A percentile compares a stretch with the other conserved stretches of the same genome.
phyloP scores from a whole-genome alignment of 1,140 invertebrate species.

The Dolichoris vasculosae region DNA sequence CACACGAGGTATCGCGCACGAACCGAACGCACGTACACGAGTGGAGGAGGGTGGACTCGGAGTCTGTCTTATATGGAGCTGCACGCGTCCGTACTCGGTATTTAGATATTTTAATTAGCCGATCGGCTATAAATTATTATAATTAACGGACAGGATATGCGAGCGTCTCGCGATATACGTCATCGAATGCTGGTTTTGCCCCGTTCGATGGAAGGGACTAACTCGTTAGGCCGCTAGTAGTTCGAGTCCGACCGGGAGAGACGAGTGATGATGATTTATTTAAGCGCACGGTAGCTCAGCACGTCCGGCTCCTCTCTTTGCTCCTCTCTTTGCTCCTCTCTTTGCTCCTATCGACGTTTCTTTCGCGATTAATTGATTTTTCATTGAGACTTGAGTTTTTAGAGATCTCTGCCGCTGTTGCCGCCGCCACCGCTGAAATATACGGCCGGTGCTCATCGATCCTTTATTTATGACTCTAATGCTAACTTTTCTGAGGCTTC shows the following conservation, averaged over 20 bases:
- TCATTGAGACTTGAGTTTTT: slow-evolving; percentile 32
- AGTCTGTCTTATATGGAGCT: slow-evolving; percentile 36
- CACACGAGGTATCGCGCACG: not conserved
- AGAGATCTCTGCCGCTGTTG: not conserved
- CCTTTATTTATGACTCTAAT: slow-evolving; percentile 23
- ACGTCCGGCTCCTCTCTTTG: not conserved
- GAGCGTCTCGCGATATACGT: slow-evolving; percentile 45
- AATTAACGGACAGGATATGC: slow-evolving; percentile 59
- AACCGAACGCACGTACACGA: not conserved
- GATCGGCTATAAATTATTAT: slow-evolving; percentile 72
- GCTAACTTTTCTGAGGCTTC: not conserved
- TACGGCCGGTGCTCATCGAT: not conserved
- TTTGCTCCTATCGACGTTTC: slow-evolving; percentile 14
- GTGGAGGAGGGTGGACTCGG: not conserved
- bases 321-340: not conserved
- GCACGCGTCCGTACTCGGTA: slow-evolving; percentile 58
- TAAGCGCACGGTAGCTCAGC: slow-evolving; percentile 2
- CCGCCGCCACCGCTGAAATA: not conserved
- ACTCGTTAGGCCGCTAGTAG: slow-evolving; percentile 39
- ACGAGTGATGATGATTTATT: slow-evolving; percentile 57
- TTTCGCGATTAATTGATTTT: slow-evolving; percentile 48
- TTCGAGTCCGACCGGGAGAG: slow-evolving; percentile 20
- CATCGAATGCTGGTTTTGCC: slow-evolving; percentile 37
- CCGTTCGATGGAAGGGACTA: not conserved
- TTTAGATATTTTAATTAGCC: slow-evolving; percentile 74